Conservation (phyloP, 2,113 vertebrate species). For the Plecotus auritus region DNA sequence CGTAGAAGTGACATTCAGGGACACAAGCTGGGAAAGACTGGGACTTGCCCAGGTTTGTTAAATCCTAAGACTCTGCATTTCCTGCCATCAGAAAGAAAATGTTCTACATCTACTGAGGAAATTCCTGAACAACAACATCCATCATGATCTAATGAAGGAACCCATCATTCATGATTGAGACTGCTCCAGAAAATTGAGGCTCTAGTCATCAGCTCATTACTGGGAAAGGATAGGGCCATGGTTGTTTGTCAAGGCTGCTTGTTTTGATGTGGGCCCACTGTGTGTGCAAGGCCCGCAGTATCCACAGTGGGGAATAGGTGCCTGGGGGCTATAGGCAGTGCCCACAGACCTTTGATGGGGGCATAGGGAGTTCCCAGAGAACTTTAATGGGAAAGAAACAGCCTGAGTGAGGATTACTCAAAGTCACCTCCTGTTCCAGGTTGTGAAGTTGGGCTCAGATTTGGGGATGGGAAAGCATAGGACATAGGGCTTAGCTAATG, state of each 20-base stretch:
- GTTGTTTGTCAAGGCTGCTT: no score
- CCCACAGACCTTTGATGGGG: accelerated
- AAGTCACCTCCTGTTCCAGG: background rate
- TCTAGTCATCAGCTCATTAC: background rate
- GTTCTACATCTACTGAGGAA: background rate
- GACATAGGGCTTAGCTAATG: background rate
- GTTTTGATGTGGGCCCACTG: background rate
- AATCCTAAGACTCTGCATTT: background rate
- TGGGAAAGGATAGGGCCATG: no score
- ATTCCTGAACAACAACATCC: background rate
- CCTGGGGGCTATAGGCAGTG: accelerated
- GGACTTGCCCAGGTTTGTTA: background rate
- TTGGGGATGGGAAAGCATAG: no score
- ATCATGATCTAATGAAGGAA: background rate
- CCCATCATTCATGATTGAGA: background rate
- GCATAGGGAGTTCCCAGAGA: accelerated
- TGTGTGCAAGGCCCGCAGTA: background rate
- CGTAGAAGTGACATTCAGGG: no score
- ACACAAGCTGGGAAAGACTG: background rate
- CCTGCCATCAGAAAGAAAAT: no score
- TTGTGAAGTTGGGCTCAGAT: background rate
- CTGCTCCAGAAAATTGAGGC: background rate
- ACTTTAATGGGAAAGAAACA: background rate
- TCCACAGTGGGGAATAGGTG: accelerated
- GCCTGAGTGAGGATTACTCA: no score